These are phyloP conservation scores for Squalus acanthias DNA, from an alignment of 2,797 vertebrate species.

Conservation along the genomic window DNA sequence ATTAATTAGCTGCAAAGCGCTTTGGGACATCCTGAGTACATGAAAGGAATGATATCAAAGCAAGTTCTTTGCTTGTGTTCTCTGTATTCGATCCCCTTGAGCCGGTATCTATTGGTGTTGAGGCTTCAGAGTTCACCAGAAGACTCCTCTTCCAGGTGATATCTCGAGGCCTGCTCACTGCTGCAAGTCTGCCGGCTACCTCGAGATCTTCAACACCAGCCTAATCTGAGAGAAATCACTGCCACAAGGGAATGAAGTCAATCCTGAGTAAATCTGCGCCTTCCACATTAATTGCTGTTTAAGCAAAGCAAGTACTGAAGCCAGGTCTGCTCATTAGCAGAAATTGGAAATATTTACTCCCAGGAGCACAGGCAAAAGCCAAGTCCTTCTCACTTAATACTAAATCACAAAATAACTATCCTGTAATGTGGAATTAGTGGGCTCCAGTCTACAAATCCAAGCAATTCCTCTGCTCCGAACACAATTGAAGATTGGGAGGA, in stretches of 20 bases:
- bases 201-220: background rate
- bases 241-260: background rate
- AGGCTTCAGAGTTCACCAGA: background rate
- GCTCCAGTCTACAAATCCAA: background rate
- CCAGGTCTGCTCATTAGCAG: background rate
- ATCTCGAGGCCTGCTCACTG: background rate
- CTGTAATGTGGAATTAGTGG: background rate
- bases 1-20: background rate
- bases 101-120: background rate
- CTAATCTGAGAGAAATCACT: background rate
- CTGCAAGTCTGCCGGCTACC: background rate
- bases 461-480: background rate
- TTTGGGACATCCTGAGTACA: background rate
- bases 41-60: background rate
- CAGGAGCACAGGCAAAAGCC: background rate
- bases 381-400: background rate
- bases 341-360: background rate
- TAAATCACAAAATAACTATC: background rate
- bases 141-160: background rate
- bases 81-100: background rate
- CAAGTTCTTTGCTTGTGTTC: background rate
- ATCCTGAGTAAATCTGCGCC: background rate
- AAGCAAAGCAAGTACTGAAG: background rate
- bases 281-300: background rate
- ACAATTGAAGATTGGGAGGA: background rate